Evolutionary conservation across 2,797 vertebrate genomes (phyloP), one percentile per base, ranked within the genome.

Genomic region (Lagorchestes hirsutus): DNA sequence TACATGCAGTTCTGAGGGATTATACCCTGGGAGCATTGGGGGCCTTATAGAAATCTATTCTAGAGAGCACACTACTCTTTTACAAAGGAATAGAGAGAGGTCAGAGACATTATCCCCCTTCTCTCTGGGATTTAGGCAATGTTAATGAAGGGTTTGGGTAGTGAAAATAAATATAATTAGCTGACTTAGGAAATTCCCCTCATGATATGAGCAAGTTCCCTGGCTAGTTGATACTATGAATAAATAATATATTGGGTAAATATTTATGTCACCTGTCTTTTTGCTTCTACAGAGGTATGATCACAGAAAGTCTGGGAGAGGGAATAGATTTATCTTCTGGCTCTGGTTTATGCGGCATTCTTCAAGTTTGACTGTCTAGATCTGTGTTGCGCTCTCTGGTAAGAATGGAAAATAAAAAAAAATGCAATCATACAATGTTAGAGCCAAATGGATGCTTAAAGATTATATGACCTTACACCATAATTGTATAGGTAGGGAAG

Each of bases 101-200:
- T 0, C 12, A 4, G 46, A 74, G 90, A 46, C 58, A 90, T 90
- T 52, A 46, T 82, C 74, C 74, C 40, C 8, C n/a, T 82, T 46
- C 9, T 82, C 74, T 82, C 18, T 82, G 74, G n/a, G 40, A 46
- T 6, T 54, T 52, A 93, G 82, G 34, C 2, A 54, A 92, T 82
- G 2, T 91, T 90, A 95, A 55, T 94, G 40, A 93, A 96, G 18
- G 59, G 74, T 46, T 54, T 91, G 22, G 24, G 56, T 29, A 54
- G 34, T n/a, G 55, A 14, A 93, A 90, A 82, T 56, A 93, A 93
- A 34, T 40, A 29, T 24, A 92, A 46, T 82, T 46, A 54, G 50
- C 8, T 52, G 0, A 46, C 1, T 92, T 29, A 55, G 3, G 10
- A 94, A 91, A 55, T 1, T 9, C 34, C 40, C 24, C 93, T 31